Evolutionary conservation across 2,113 vertebrate species (phyloP).

Genomic region (Strix aluco): DNA sequence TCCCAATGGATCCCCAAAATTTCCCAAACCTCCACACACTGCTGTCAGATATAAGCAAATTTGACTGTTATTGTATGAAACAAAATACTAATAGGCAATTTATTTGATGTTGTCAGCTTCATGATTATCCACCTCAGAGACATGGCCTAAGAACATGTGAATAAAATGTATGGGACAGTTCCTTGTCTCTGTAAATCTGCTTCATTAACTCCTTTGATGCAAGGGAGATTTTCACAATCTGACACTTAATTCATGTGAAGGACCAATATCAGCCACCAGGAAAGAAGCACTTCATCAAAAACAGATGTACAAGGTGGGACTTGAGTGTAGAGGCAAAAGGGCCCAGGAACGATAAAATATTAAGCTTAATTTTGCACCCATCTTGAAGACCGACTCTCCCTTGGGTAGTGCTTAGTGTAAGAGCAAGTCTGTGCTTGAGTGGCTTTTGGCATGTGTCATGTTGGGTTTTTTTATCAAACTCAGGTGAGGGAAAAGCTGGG

Average conservation of each 20-base stretch:
- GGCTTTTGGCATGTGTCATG: neutral
- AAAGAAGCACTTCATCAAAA: neutral
- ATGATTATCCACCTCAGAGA: neutral
- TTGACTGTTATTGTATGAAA: neutral
- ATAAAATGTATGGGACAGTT: neutral
- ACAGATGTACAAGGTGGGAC: neutral
- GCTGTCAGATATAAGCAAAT: neutral
- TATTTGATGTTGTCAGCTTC: neutral
- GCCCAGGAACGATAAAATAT: neutral
- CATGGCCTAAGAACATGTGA: neutral
- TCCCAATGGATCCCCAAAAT: neutral
- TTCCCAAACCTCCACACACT: accelerated
- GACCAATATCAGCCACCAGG: neutral
- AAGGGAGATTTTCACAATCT: neutral
- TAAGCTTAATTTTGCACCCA: neutral
- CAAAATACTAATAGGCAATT: constrained; percentile 5
- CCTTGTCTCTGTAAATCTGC: neutral
- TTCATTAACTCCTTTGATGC: neutral
- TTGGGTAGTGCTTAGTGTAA: neutral
- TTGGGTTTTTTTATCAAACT: neutral
- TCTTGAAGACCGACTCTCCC: neutral
- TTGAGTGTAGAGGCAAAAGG: neutral
- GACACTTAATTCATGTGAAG: neutral
- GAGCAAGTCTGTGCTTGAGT: neutral
- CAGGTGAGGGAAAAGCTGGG: neutral